phyloP scores from a whole-genome alignment of 2,113 vertebrate species.

The Orientallactaga bullata region DNA sequence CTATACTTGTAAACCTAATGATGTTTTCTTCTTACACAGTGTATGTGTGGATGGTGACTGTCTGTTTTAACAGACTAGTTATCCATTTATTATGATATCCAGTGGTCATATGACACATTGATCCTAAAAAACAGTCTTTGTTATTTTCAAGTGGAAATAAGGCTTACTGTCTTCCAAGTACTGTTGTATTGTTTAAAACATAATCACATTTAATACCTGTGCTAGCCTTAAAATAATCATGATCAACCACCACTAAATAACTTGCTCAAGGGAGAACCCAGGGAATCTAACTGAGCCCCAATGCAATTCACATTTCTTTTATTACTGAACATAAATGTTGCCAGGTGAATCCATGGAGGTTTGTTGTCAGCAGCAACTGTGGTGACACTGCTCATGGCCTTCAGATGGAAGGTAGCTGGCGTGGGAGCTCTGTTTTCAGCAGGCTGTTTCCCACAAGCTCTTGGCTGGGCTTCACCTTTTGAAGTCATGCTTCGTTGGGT shows the following conservation, averaged over 20 bases:
- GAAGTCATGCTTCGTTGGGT: slow-evolving; percentile 65
- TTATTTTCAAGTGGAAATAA: slow-evolving; percentile 5
- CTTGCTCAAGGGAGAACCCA: neutral
- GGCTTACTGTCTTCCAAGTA: neutral
- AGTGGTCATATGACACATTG: slow-evolving; percentile 1
- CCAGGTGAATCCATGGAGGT: neutral
- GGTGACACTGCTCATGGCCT: neutral
- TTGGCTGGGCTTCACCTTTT: slow-evolving; percentile 56
- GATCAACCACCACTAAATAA: neutral
- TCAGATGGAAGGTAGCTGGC: neutral
- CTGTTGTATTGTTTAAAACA: slow-evolving; percentile 14
- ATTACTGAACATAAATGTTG: neutral
- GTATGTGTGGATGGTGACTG: too few relatives aligned
- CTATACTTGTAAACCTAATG: slow-evolving; percentile 75
- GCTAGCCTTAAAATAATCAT: neutral
- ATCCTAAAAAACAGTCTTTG: slow-evolving; percentile 56
- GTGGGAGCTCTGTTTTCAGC: neutral
- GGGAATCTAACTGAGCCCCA: neutral
- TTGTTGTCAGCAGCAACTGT: neutral
- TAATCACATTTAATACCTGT: neutral
- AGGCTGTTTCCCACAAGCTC: slow-evolving; percentile 47
- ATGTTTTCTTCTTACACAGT: slow-evolving; percentile 32
- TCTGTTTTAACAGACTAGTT: neutral
- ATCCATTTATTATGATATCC: neutral
- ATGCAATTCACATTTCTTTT: neutral